Base-by-base conservation (phyloP, 2,113 vertebrate genomes). In the Triplophysa siluroides region DNA sequence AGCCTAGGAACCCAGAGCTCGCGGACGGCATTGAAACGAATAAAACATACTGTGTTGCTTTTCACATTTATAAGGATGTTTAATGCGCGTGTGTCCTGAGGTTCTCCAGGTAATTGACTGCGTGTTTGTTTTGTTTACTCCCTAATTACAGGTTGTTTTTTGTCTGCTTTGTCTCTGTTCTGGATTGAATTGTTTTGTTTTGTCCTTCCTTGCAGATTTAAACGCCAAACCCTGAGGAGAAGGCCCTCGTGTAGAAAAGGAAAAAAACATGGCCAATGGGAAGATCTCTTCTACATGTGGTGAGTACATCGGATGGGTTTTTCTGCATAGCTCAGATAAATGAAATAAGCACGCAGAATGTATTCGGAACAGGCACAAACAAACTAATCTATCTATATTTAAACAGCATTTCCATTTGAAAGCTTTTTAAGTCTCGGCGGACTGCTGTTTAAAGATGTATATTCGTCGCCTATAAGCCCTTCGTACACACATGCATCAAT, bases 221-320 rank as follows among this genome's bases (percentile, higher is more conserved):
- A 87, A 33, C 86, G 19, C 8, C 33, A 50, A 14, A 85, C 73
- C 62, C 54, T 1, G 58, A 86, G 68, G 83, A 71, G 38, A 67
- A 41, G 45, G 45, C 78, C 38, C 54, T 52, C 86, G 52, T 84
- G 70, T 73, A 67, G 43, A 52, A 43, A 62, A 73, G 79, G 79
- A 45, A 7, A 78, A 88, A 83, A 83, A 80, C 88, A 93, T 92
- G 92, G 91, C 91, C 85, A 88, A 88, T 81, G 78, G 86, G 85
- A 92, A 91, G 88, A 92, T 92, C 87, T 76, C 88, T 90, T 90
- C 89, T 91, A 87, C 88, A 86, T 90, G 90, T 91, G 91, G 93
- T 93, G 89, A 93, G 91, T 85, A 83, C 41, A 38, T 7, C 33
- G 33, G 6, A 38, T 38, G 6, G 6, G 5, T 56, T 56, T 56